Evolutionary conservation across 2,888 invertebrate species (phyloP).

Genomic region (Volucella bombylans): DNA sequence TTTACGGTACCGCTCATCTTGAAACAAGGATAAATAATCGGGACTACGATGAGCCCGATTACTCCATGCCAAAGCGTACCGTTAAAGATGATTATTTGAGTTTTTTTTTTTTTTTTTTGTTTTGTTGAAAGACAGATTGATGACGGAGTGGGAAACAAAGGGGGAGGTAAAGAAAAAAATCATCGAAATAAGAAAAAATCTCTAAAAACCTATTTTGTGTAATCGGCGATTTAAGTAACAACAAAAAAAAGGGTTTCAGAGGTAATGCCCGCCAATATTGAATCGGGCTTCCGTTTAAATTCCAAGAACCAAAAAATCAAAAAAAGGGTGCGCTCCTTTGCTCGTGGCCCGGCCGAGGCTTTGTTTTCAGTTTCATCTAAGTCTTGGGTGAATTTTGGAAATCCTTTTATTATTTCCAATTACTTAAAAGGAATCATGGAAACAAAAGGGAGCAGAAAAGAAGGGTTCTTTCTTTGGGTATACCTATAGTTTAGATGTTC

Average conservation of each 20-base stretch:
- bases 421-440: constrained; percentile 68
- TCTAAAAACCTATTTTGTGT: constrained; percentile 59
- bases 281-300: constrained; percentile 50
- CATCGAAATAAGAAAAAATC: constrained; percentile 50
- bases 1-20: constrained; percentile 50
- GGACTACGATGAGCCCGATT: not conserved
- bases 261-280: constrained; percentile 64
- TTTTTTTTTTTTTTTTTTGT: constrained; percentile 49
- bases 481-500: too few relatives aligned
- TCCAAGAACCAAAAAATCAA: constrained; percentile 31
- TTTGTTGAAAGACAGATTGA: not conserved
- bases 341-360: constrained; percentile 37
- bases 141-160: not conserved
- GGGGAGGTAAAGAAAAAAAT: constrained; percentile 24
- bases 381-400: constrained; percentile 61
- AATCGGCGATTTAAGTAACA: constrained; percentile 61
- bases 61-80: constrained; percentile 39
- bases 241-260: constrained; percentile 42
- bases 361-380: constrained; percentile 63
- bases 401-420: constrained; percentile 70
- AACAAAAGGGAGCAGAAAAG: constrained; percentile 32
- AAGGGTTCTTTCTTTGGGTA: too few relatives aligned
- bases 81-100: constrained; percentile 71
- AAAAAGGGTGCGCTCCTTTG: constrained; percentile 2
- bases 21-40: constrained; percentile 34